These are phyloP conservation scores for Emys orbicularis DNA, from an alignment of 2,797 vertebrate genomes.

Conservation along the genomic window DNA sequence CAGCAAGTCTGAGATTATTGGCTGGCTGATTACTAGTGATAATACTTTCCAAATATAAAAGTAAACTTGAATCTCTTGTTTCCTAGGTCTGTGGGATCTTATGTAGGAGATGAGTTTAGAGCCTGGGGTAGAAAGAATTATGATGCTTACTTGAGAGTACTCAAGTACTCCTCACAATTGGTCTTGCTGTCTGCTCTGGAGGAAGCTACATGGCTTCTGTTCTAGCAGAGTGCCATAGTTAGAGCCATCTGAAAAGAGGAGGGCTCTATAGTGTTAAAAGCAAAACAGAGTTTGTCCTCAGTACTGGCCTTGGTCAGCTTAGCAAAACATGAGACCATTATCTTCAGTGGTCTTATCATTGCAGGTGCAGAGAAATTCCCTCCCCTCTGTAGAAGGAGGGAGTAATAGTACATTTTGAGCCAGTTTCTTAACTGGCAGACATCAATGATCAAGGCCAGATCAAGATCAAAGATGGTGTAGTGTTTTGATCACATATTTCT, in stretches of 20 bases:
- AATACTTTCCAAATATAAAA: background rate
- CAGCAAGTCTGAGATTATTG: background rate
- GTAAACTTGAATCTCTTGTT: background rate
- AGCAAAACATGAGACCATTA: background rate
- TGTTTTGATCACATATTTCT: slow-evolving; percentile 15
- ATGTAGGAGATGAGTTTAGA: background rate
- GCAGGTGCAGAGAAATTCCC: background rate
- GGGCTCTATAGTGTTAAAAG: background rate
- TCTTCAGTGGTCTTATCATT: background rate
- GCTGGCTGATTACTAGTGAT: background rate
- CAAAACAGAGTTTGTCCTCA: background rate
- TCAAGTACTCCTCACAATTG: background rate
- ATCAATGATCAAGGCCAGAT: slow-evolving; percentile 59
- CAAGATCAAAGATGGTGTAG: slow-evolving; percentile 48
- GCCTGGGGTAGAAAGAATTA: background rate
- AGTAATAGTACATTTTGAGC: slow-evolving; percentile 3
- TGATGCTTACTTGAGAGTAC: background rate
- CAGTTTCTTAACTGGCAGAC: slow-evolving; percentile 46
- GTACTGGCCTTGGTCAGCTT: fast-evolving
- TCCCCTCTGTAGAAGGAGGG: slow-evolving; percentile 5
- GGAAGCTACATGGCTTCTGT: background rate
- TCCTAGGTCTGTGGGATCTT: background rate
- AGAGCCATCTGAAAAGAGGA: background rate
- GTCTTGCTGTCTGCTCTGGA: background rate
- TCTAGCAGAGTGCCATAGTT: background rate